Evolutionary conservation across 2,113 vertebrate genomes (phyloP).

Genomic region (Elaphurus davidianus): DNA sequence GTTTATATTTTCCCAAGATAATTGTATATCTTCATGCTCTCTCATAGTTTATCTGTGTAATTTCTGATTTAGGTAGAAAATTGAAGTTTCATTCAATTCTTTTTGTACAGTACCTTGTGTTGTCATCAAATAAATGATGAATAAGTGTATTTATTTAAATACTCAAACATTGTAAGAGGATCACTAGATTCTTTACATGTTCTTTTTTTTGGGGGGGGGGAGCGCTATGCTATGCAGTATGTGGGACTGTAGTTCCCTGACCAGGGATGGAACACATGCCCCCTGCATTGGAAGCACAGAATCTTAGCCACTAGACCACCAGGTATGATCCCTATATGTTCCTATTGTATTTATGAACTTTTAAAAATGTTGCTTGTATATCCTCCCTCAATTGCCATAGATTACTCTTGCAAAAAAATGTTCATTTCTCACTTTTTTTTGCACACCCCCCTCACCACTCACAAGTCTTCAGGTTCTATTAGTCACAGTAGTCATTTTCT

Average conservation of each 20-base stretch:
- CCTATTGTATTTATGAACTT: neutral
- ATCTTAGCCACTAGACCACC: neutral
- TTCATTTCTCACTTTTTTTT: neutral
- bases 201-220: accelerated
- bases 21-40: neutral
- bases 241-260: neutral
- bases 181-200: neutral
- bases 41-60: neutral
- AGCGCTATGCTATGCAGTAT: neutral
- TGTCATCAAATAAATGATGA: neutral
- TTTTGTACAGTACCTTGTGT: neutral
- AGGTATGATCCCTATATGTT: neutral
- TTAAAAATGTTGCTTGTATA: neutral
- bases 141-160: neutral
- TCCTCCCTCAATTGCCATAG: neutral
- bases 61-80: neutral
- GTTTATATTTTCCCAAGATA: neutral
- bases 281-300: neutral
- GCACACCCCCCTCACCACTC: neutral
- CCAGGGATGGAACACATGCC: neutral
- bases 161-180: neutral
- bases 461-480: neutral
- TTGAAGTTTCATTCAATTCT: neutral
- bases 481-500: neutral
- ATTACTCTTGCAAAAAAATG: neutral